Evolutionary conservation across 2,797 vertebrate species (phyloP).

Genomic region (Mormyrus proboscirostris): DNA sequence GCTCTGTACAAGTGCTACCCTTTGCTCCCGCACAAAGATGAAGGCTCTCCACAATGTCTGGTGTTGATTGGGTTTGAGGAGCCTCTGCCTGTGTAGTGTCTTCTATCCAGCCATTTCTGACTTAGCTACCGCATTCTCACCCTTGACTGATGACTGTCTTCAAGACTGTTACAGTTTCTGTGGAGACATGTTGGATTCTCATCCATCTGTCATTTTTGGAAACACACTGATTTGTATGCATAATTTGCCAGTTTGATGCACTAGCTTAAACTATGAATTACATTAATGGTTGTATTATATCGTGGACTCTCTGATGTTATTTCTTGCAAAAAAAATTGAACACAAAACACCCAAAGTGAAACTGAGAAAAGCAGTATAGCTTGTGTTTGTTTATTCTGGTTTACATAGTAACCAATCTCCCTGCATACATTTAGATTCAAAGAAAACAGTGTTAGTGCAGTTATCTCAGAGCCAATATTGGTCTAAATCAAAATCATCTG

Average conservation of each 20-base stretch:
- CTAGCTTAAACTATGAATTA: background rate
- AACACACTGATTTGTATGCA: background rate
- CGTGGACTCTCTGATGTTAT: background rate
- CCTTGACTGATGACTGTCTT: background rate
- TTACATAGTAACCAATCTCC: constrained; percentile 28
- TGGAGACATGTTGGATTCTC: background rate
- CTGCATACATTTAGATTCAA: constrained; percentile 29
- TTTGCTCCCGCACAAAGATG: background rate
- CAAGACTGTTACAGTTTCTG: constrained; percentile 8
- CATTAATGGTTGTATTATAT: background rate
- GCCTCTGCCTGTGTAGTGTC: background rate
- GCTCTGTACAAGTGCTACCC: background rate
- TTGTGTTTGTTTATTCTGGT: constrained; percentile 36
- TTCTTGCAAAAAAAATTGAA: background rate
- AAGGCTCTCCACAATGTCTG: background rate
- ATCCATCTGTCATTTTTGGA: background rate
- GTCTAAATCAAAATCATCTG: constrained; percentile 37
- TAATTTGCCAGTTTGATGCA: constrained; percentile 8
- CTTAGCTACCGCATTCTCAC: constrained; percentile 2
- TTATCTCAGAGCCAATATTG: constrained; percentile 29
- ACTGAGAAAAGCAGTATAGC: background rate
- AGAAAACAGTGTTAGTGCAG: constrained; percentile 27
- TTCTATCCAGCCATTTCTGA: background rate
- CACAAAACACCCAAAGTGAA: background rate
- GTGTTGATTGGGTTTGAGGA: constrained; percentile 14